These are phyloP conservation scores for Montifringilla adamsi DNA, from an alignment of 2,113 vertebrate species.

Conservation along the genomic window DNA sequence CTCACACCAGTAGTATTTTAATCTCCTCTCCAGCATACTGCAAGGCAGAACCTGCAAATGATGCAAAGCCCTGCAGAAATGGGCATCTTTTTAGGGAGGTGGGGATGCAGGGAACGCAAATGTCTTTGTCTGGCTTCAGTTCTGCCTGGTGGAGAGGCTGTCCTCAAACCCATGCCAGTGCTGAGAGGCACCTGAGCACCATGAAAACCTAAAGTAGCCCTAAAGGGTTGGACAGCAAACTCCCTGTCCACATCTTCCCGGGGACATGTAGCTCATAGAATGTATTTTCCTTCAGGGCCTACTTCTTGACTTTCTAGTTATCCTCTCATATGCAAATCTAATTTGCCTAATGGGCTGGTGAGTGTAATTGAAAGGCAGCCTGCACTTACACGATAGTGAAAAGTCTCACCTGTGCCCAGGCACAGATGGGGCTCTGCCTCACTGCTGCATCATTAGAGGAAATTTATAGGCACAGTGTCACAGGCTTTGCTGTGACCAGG, in stretches of 20 bases:
- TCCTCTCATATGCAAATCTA: conserved; percentile 27
- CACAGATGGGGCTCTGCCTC: conserved; percentile 40
- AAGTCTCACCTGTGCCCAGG: conserved; percentile 53
- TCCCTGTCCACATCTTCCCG: background rate
- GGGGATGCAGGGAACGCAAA: background rate
- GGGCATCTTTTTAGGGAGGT: background rate
- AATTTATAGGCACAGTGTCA: conserved; percentile 6
- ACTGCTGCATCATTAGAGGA: background rate
- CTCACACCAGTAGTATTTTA: background rate
- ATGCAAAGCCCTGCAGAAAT: background rate
- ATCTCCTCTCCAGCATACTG: background rate
- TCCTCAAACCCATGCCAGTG: background rate
- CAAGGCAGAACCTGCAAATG: background rate
- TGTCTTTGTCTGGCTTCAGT: background rate
- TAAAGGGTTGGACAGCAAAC: background rate
- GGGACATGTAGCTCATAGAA: background rate
- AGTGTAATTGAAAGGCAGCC: conserved; percentile 60
- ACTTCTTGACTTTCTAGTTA: conserved; percentile 40
- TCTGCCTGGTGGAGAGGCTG: background rate
- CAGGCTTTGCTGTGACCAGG: background rate
- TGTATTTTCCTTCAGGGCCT: background rate
- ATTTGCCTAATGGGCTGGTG: conserved; percentile 60
- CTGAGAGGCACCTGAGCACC: background rate
- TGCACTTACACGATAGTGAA: background rate
- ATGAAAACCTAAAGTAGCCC: background rate